These are phyloP conservation scores for Cricetomys ansorgei DNA, from an alignment of 2,113 vertebrate genomes.

Conservation along the genomic window DNA sequence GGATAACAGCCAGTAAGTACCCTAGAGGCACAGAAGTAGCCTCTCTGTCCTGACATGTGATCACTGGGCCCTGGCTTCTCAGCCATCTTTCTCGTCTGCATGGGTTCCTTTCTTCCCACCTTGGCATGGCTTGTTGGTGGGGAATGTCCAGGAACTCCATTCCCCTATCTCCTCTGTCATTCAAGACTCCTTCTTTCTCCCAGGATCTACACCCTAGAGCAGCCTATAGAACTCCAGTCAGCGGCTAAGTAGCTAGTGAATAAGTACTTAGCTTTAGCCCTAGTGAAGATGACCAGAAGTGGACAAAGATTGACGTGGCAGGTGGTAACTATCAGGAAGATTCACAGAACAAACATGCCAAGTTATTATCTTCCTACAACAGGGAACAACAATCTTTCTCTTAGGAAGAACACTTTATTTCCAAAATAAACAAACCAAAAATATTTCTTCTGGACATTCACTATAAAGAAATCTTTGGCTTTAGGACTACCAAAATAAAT, in stretches of 20 bases:
- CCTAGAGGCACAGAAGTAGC: background rate
- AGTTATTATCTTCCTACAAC: conserved; percentile 21
- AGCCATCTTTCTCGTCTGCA: background rate
- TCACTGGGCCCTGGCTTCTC: background rate
- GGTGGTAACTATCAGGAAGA: background rate
- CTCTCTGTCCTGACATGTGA: background rate
- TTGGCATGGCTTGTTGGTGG: background rate
- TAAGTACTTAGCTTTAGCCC: background rate
- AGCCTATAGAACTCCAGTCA: background rate
- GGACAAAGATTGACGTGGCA: background rate
- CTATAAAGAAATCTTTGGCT: background rate
- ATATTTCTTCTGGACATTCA: background rate
- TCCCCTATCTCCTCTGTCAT: background rate
- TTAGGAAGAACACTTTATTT: conserved; percentile 41
- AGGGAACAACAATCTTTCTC: conserved; percentile 4
- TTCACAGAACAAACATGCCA: background rate
- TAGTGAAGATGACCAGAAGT: background rate
- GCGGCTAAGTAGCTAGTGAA: background rate
- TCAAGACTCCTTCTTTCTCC: background rate
- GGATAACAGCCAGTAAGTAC: background rate
- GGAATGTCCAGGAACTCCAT: background rate
- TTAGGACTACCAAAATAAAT: conserved; percentile 14
- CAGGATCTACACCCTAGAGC: background rate
- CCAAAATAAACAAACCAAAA: conserved; percentile 33
- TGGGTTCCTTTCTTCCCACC: background rate